Evolutionary conservation across 2,113 vertebrate species (phyloP), one percentile per base, ranked within the genome.

Genomic region (Menidia beryllina): DNA sequence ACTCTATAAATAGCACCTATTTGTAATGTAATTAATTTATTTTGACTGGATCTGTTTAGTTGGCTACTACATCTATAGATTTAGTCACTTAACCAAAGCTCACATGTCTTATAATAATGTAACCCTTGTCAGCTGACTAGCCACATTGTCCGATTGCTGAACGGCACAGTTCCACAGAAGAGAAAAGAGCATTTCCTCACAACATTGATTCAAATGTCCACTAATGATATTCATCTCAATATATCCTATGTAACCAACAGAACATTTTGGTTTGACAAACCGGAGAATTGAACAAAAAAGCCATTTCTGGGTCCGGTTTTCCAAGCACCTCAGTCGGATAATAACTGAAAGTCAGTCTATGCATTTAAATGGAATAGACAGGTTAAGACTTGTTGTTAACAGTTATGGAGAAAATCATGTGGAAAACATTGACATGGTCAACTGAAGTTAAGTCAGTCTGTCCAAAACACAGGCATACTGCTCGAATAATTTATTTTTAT

Each of bases 301-400:
- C 51, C 47, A 25, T 12, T n/a, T 20, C 10, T 24, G 21, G 3
- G 23, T 34, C 10, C 24, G 3, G 20, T 57, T 36, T 17, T 23
- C 49, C 19, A 8, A 63, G 62, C n/a, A 19, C 25, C 43, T 26
- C 25, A 60, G 63, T 48, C 24, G 20, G 61, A 78, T 66, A 64
- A n/a, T 21, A 19, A 45, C 20, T 58, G 53, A 72, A 77, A 83
- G 53, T 63, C 11, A 27, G 64, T 51, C 30, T 7, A 3, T 59
- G 74, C 67, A 48, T 51, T 64, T 26, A 59, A 68, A 55, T 52
- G 20, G 21, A 62, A 34, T 0, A 27, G 17, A 47, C 81, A 38
- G 23, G 85, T 76, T 27, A 49, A 6, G 47, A 61, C 60, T 53
- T 81, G 72, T 50, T 49, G 43, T 48, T n/a, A 43, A 9, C 38